Conservation (phyloP, 2,113 vertebrate genomes). For the Corynorhinus townsendii region DNA sequence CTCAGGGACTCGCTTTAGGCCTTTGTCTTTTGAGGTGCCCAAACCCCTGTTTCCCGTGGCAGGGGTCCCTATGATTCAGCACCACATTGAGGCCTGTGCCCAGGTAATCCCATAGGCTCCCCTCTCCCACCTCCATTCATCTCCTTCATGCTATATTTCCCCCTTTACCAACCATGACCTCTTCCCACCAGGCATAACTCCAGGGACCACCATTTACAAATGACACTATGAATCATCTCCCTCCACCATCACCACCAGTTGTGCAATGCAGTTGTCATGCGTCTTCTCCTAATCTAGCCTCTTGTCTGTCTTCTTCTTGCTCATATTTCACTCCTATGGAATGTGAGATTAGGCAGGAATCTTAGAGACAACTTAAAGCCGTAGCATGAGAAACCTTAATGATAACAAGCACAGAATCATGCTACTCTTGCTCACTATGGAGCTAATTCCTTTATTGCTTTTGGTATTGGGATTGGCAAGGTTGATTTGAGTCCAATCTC, state of each 20-base stretch:
- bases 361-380: neutral
- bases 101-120: slow-evolving; percentile 82
- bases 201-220: neutral
- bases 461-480: neutral
- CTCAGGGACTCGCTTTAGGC: slow-evolving; percentile 93
- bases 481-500: neutral
- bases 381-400: neutral
- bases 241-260: neutral
- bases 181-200: neutral
- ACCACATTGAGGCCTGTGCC: slow-evolving; percentile 94
- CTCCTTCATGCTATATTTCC: neutral
- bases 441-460: slow-evolving; percentile 23
- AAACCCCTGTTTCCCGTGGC: slow-evolving; percentile 97
- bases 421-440: neutral
- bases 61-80: slow-evolving; percentile 98
- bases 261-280: neutral
- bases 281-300: neutral
- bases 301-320: slow-evolving; percentile 18
- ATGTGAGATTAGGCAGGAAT: slow-evolving; percentile 1
- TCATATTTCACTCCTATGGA: slow-evolving; percentile 1
- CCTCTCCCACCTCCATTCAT: neutral
- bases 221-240: neutral
- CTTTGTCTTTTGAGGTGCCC: slow-evolving; percentile 96
- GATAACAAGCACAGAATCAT: neutral
- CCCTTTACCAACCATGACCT: neutral